Percentiles rank a stretch among this genome's conserved stretches.
Conservation (phyloP, 2,113 vertebrate genomes). For the Triplophysa siluroides region DNA sequence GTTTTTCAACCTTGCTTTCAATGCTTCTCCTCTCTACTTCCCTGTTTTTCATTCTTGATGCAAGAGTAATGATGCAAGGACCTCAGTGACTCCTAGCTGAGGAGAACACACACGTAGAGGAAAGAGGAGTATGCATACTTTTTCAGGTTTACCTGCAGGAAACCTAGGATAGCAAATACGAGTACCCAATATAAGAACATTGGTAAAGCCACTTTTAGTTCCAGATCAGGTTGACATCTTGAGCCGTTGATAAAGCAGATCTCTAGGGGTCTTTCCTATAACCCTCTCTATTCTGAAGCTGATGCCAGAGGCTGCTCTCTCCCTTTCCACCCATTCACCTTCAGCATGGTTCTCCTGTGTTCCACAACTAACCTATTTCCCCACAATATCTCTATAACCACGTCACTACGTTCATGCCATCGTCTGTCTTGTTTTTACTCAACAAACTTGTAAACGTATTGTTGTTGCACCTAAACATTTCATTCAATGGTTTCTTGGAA, state of each 20-base stretch:
- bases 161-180: background rate
- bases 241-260: slow-evolving; percentile 39
- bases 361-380: slow-evolving; percentile 17
- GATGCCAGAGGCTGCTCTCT: slow-evolving; percentile 94
- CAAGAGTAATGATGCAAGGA: background rate
- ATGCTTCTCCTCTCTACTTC: slow-evolving; percentile 60
- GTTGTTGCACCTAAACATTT: background rate
- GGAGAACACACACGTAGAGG: slow-evolving; percentile 6
- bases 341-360: slow-evolving; percentile 60
- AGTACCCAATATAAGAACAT: background rate
- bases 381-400: background rate
- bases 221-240: slow-evolving; percentile 11
- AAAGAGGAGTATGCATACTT: slow-evolving; percentile 1
- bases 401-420: background rate
- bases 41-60: slow-evolving; percentile 38
- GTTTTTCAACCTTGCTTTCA: slow-evolving; percentile 57
- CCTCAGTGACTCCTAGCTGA: slow-evolving; percentile 8
- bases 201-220: background rate
- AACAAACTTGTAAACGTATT: background rate
- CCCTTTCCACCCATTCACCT: slow-evolving; percentile 64
- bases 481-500: background rate
- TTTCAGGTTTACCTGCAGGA: background rate
- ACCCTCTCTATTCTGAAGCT: slow-evolving; percentile 93
- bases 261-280: slow-evolving; percentile 74
- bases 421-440: slow-evolving; percentile 3